phyloP scores from a whole-genome alignment of 2,797 vertebrate genomes.

The Pseudomugil gertrudae region DNA sequence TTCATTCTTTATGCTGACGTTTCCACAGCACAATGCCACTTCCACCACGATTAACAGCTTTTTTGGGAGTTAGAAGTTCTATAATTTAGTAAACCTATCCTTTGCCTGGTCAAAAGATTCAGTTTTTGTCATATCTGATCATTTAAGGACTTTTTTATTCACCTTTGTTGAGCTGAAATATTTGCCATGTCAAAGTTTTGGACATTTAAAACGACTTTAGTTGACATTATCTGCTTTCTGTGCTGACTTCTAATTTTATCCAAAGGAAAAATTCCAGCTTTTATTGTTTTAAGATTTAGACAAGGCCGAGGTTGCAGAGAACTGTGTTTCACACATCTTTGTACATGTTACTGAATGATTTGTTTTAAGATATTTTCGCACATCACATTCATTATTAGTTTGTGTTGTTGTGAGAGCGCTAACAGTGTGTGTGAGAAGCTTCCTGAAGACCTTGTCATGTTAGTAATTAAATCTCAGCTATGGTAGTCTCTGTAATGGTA shows the following conservation, averaged over 20 bases:
- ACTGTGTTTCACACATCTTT: not conserved
- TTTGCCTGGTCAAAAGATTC: not conserved
- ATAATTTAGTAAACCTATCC: not conserved
- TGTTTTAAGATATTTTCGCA: conserved; percentile 7
- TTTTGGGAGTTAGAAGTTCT: no score
- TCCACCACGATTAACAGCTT: no score
- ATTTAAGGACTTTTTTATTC: no score
- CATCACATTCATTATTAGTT: conserved; percentile 41
- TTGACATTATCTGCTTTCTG: not conserved
- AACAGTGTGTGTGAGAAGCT: conserved; percentile 27
- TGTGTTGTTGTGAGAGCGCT: conserved; percentile 21
- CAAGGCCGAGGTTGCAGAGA: not conserved
- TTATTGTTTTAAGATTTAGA: conserved; percentile 4
- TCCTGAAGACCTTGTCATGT: not conserved
- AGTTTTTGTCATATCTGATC: no score
- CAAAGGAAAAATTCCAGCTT: not conserved
- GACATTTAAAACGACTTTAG: no score
- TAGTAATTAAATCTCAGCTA: not conserved
- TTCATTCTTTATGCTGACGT: not conserved
- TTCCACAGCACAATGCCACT: no score
- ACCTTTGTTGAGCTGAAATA: no score
- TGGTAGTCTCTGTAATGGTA: not conserved
- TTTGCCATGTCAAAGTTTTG: no score
- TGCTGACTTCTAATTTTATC: not conserved
- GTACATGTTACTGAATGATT: not conserved